Conservation (phyloP, 2,888 invertebrate species). For the Epirrhoe tristata region DNA sequence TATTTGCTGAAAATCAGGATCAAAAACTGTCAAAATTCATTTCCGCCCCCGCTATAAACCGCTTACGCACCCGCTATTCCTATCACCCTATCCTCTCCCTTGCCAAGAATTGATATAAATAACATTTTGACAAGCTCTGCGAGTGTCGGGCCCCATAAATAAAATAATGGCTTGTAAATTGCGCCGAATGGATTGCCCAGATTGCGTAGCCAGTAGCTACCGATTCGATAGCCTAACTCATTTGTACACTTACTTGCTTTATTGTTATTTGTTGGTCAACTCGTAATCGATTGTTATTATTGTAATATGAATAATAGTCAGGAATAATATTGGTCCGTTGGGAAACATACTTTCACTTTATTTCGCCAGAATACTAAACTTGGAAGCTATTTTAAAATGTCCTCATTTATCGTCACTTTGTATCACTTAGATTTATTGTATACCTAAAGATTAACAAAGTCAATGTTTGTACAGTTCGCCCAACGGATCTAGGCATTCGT, state of each 20-base stretch:
- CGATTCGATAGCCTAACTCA: constrained; percentile 28
- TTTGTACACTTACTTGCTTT: constrained; percentile 21
- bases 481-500: too few relatives aligned
- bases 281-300: constrained; percentile 20
- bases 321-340: not conserved
- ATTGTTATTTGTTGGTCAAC: constrained; percentile 23
- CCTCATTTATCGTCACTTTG: too few relatives aligned
- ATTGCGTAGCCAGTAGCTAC: constrained; percentile 26
- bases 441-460: too few relatives aligned
- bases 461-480: too few relatives aligned
- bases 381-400: not conserved
- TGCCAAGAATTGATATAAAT: constrained; percentile 65
- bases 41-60: constrained; percentile 1
- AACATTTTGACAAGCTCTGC: constrained; percentile 64
- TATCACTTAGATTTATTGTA: too few relatives aligned
- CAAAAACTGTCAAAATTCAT: not conserved
- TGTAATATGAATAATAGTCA: not conserved
- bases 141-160: constrained; percentile 57
- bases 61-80: constrained; percentile 38
- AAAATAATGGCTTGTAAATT: constrained; percentile 53
- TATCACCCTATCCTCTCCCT: constrained; percentile 1
- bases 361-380: not conserved
- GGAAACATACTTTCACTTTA: not conserved
- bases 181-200: constrained; percentile 42
- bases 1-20: not conserved